These are phyloP conservation scores for Dusona sp. DNA, from an alignment of 2,888 invertebrate species.

Conservation along the genomic window DNA sequence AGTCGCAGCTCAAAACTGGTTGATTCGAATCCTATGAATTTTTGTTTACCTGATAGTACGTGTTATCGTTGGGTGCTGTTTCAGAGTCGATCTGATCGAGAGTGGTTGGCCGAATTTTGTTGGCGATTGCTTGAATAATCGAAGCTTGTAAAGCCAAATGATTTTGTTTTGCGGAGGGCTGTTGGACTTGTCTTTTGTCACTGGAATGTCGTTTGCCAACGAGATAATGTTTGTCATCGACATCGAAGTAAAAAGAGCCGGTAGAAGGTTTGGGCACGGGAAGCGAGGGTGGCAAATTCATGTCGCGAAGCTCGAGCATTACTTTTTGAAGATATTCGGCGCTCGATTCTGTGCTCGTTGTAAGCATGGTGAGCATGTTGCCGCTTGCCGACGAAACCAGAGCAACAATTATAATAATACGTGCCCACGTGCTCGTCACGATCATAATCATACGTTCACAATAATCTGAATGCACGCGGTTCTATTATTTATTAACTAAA, in stretches of 20 bases:
- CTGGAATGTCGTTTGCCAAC: conserved; percentile 67
- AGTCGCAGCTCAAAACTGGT: background rate
- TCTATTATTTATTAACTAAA: background rate
- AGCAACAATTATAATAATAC: conserved; percentile 60
- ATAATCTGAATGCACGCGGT: conserved; percentile 29
- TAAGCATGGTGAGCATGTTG: conserved; percentile 29
- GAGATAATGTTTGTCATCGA: conserved; percentile 62
- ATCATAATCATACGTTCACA: conserved; percentile 55
- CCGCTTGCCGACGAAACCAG: conserved; percentile 51
- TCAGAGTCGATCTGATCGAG: conserved; percentile 56
- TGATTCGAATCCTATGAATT: background rate
- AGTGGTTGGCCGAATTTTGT: conserved; percentile 49
- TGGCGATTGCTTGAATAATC: conserved; percentile 23
- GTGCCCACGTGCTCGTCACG: conserved; percentile 62
- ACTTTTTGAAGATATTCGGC: conserved; percentile 78
- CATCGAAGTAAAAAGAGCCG: conserved; percentile 50
- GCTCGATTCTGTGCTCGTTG: conserved; percentile 75
- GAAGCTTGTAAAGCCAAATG: conserved; percentile 27
- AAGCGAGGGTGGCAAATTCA: conserved; percentile 70
- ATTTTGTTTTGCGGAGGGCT: conserved; percentile 22
- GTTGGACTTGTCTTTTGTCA: conserved; percentile 46
- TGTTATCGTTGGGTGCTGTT: conserved; percentile 48
- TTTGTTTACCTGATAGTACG: conserved; percentile 61
- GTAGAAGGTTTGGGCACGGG: conserved; percentile 7
- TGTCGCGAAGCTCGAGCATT: conserved; percentile 76